Percentiles rank a stretch among this genome's conserved stretches.
Evolutionary conservation across 2,113 vertebrate genomes (phyloP).

Genomic region (Noturus placidus): DNA sequence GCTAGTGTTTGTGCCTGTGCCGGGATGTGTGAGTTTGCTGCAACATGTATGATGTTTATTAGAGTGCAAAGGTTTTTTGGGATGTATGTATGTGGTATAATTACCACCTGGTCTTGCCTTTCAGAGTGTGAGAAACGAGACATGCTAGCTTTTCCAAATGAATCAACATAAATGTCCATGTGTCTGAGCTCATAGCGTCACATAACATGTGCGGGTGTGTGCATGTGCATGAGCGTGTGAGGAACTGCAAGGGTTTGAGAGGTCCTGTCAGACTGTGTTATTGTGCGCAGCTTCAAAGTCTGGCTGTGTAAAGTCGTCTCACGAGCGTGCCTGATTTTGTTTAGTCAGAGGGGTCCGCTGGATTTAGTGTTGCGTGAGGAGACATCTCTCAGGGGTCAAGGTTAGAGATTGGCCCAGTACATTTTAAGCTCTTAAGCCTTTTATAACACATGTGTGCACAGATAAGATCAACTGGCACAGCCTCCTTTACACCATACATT

Average conservation of each 20-base stretch:
- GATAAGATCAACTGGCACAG: conserved; percentile 5
- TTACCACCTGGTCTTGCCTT: background rate
- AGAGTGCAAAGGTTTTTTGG: background rate
- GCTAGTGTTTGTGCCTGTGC: background rate
- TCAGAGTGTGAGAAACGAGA: background rate
- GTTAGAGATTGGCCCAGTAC: conserved; percentile 46
- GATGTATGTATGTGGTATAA: background rate
- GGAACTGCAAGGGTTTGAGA: background rate
- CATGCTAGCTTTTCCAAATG: background rate
- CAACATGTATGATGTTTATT: background rate
- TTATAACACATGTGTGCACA: conserved; percentile 50
- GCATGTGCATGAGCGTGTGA: background rate
- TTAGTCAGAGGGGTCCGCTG: conserved; percentile 34
- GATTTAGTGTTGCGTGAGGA: conserved; percentile 45
- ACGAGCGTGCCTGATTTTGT: conserved; percentile 36
- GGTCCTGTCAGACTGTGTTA: conserved; percentile 34
- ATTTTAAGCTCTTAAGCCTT: conserved; percentile 47
- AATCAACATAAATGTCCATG: background rate
- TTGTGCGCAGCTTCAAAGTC: conserved; percentile 44
- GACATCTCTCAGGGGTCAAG: conserved; percentile 44
- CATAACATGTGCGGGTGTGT: conserved; percentile 3
- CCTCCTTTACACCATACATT: background rate
- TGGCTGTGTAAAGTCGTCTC: conserved; percentile 40
- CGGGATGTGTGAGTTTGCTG: background rate
- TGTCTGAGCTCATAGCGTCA: background rate